Evolutionary conservation across 1,140 invertebrate species (phyloP).

Genomic region (Asbolus verrucosus): DNA sequence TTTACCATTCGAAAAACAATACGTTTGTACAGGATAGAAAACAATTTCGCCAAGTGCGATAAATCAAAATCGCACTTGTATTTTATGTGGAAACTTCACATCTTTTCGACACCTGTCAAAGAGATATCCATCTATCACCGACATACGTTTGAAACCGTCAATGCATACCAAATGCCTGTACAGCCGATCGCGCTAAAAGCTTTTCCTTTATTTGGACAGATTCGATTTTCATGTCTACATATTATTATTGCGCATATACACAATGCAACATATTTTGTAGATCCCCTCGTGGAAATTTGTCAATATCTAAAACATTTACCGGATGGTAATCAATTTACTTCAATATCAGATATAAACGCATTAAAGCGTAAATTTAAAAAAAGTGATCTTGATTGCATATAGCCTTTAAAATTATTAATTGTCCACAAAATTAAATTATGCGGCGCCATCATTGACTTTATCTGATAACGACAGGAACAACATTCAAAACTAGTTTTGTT

Average conservation of each 20-base stretch:
- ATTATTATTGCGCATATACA: slow-evolving; percentile 27
- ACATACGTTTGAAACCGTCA: slow-evolving; percentile 45
- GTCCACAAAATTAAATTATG: slow-evolving; percentile 39
- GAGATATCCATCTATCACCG: slow-evolving; percentile 47
- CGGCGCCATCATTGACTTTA: slow-evolving; percentile 28
- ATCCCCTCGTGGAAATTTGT: slow-evolving; percentile 19
- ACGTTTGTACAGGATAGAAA: slow-evolving; percentile 38
- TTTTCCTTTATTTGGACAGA: slow-evolving; percentile 43
- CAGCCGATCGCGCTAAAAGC: slow-evolving; percentile 40
- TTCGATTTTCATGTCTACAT: slow-evolving; percentile 39
- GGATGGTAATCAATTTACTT: background rate
- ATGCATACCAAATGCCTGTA: slow-evolving; percentile 45
- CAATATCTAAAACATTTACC: slow-evolving; percentile 20
- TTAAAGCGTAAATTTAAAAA: slow-evolving; percentile 37
- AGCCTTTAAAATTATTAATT: slow-evolving; percentile 25
- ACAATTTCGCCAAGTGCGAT: slow-evolving; percentile 45
- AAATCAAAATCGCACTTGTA: slow-evolving; percentile 49
- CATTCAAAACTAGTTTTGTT: slow-evolving; percentile 14
- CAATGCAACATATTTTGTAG: slow-evolving; percentile 36
- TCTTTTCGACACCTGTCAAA: slow-evolving; percentile 50
- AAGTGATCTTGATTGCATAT: slow-evolving; percentile 23
- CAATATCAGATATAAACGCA: background rate
- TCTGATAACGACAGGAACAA: slow-evolving; percentile 15
- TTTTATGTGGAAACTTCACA: slow-evolving; percentile 50
- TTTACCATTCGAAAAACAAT: slow-evolving; percentile 34